Evolutionary conservation across 1,140 invertebrate genomes (phyloP).

Genomic region (Agrypnia vestita): DNA sequence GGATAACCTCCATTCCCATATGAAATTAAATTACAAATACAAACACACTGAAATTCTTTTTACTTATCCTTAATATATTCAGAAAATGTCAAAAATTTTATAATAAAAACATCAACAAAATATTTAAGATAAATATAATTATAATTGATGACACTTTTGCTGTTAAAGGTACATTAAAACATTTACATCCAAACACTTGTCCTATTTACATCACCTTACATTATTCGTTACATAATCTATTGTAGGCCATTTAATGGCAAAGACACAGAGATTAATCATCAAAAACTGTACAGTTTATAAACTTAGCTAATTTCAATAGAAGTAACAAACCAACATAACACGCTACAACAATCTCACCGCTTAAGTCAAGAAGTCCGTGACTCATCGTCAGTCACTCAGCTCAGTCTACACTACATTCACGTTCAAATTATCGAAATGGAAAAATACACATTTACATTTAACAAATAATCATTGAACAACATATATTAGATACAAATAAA

Average conservation of each 20-base stretch:
- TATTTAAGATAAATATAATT: conserved; percentile 59
- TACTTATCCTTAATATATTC: conserved; percentile 46
- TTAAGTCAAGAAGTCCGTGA: conserved; percentile 13
- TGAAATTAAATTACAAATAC: conserved; percentile 35
- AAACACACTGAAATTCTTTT: conserved; percentile 38
- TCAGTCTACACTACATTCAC: too few relatives aligned
- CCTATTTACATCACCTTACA: conserved; percentile 54
- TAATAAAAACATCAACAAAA: conserved; percentile 60
- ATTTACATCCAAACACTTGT: conserved; percentile 59
- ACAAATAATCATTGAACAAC: conserved; percentile 34
- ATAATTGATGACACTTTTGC: conserved; percentile 57
- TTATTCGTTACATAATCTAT: conserved; percentile 54
- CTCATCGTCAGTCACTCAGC: too few relatives aligned
- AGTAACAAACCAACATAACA: conserved; percentile 55
- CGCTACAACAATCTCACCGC: conserved; percentile 27
- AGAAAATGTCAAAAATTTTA: conserved; percentile 52
- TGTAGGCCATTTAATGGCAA: conserved; percentile 61
- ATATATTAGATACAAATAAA: conserved; percentile 18
- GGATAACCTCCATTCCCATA: conserved; percentile 9
- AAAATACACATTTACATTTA: conserved; percentile 35
- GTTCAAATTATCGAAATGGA: conserved; percentile 30
- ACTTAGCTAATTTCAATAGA: conserved; percentile 50
- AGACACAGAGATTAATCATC: conserved; percentile 61
- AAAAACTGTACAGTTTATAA: conserved; percentile 60
- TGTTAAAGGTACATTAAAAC: conserved; percentile 60